These are phyloP conservation scores for Brachyhypopomus gauderio DNA, from an alignment of 2,113 vertebrate genomes.

Conservation along the genomic window DNA sequence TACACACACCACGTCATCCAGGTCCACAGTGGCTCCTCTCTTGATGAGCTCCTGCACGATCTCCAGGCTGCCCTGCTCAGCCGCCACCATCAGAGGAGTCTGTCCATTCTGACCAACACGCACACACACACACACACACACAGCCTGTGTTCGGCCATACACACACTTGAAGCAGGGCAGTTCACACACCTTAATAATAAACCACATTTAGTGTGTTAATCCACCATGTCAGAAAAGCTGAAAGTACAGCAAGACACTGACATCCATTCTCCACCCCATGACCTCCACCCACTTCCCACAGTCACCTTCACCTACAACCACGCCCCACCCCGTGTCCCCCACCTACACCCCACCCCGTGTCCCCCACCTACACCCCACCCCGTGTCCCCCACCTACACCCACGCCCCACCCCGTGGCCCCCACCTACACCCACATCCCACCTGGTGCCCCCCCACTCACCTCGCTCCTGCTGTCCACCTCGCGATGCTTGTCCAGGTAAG, in stretches of 20 bases:
- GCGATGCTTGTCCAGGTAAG: constrained; percentile 91
- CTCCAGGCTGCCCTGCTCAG: constrained; percentile 93
- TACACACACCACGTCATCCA: constrained; percentile 89
- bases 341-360: too few relatives aligned
- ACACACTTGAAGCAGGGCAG: not conserved
- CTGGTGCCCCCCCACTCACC: constrained; percentile 70
- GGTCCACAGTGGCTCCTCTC: constrained; percentile 91
- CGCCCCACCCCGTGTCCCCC: too few relatives aligned
- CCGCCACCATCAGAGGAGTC: constrained; percentile 93
- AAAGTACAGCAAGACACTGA: too few relatives aligned
- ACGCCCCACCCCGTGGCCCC: not conserved
- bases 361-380: too few relatives aligned
- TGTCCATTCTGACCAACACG: constrained; percentile 83
- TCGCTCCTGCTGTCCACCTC: constrained; percentile 96
- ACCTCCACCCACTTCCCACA: not conserved
- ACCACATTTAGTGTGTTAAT: too few relatives aligned
- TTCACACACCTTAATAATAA: too few relatives aligned
- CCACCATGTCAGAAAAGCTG: too few relatives aligned
- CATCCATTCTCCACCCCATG: not conserved
- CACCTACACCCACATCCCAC: not conserved
- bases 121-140: not conserved
- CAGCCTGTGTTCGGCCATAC: not conserved
- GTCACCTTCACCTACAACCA: too few relatives aligned
- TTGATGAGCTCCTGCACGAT: constrained; percentile 92
- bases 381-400: too few relatives aligned